These are phyloP conservation scores for Agelastica alni DNA, from an alignment of 2,888 invertebrate species.

Conservation along the genomic window DNA sequence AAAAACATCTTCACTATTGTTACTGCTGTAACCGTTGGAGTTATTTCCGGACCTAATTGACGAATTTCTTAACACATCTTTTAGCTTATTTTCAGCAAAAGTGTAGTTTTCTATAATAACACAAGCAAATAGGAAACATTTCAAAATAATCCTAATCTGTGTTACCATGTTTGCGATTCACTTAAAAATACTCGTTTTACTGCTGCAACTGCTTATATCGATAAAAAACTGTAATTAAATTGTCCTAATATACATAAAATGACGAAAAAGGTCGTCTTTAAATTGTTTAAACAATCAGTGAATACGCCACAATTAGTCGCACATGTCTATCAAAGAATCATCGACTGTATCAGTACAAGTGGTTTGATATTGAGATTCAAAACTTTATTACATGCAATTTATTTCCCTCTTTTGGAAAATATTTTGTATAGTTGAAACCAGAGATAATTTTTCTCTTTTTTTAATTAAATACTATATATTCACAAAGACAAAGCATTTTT, in stretches of 20 bases:
- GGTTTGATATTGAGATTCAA: too few species aligned
- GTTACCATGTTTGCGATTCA: neutral
- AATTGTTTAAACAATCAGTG: neutral
- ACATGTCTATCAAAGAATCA: too few species aligned
- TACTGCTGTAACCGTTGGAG: constrained; percentile 1
- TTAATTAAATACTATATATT: too few species aligned
- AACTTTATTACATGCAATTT: too few species aligned
- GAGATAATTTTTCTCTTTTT: too few species aligned
- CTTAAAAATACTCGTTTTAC: too few species aligned
- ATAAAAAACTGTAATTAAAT: neutral
- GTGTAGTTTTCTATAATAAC: neutral
- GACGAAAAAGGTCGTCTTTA: constrained; percentile 8
- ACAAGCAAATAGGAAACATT: neutral
- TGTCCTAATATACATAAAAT: constrained; percentile 1
- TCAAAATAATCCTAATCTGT: neutral
- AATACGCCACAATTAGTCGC: too few species aligned
- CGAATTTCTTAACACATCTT: constrained; percentile 37
- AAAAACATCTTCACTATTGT: constrained; percentile 18
- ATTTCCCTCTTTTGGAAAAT: too few species aligned
- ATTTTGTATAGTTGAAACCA: too few species aligned
- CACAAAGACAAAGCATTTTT: too few species aligned
- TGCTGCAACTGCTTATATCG: too few species aligned
- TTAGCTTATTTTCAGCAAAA: constrained; percentile 30
- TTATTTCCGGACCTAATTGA: constrained; percentile 19
- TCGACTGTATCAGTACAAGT: too few species aligned